Percentiles rank a stretch among this genome's conserved stretches.
Evolutionary conservation across 1,140 invertebrate genomes (phyloP).

Genomic region (Saxidomus purpurata): DNA sequence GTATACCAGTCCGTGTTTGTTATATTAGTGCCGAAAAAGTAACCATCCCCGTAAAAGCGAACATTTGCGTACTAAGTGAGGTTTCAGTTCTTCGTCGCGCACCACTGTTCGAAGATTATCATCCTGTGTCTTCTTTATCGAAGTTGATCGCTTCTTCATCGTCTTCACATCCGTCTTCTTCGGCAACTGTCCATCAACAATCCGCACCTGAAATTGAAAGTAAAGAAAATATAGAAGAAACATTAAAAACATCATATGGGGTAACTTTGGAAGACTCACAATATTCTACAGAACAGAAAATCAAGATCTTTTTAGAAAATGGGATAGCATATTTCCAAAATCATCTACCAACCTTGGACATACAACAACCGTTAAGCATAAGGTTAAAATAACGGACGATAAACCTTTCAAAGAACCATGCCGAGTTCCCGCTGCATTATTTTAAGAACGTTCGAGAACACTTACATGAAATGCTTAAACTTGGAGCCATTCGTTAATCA

Average conservation of each 20-base stretch:
- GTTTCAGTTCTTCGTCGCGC: background rate
- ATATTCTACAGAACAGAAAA: too few species aligned
- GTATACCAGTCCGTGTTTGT: background rate
- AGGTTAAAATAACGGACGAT: too few species aligned
- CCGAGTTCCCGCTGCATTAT: too few species aligned
- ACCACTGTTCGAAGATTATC: background rate
- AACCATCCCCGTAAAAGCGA: background rate
- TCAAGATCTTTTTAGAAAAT: too few species aligned
- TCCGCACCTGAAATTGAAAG: background rate
- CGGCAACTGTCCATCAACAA: background rate
- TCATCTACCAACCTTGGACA: too few species aligned
- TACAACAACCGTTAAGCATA: too few species aligned
- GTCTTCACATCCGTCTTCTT: background rate
- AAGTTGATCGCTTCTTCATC: background rate
- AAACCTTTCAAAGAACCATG: too few species aligned
- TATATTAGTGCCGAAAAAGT: background rate
- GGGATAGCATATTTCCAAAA: too few species aligned
- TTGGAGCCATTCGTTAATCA: too few species aligned
- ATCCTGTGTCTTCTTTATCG: background rate
- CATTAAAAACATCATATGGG: background rate
- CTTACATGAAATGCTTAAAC: too few species aligned
- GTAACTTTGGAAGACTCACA: too few species aligned
- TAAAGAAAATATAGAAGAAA: constrained; percentile 17
- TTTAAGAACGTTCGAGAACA: too few species aligned
- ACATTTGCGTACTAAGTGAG: constrained; percentile 8